Evolutionary conservation across 2,797 vertebrate genomes (phyloP).

Genomic region (Hemibagrus guttatus): DNA sequence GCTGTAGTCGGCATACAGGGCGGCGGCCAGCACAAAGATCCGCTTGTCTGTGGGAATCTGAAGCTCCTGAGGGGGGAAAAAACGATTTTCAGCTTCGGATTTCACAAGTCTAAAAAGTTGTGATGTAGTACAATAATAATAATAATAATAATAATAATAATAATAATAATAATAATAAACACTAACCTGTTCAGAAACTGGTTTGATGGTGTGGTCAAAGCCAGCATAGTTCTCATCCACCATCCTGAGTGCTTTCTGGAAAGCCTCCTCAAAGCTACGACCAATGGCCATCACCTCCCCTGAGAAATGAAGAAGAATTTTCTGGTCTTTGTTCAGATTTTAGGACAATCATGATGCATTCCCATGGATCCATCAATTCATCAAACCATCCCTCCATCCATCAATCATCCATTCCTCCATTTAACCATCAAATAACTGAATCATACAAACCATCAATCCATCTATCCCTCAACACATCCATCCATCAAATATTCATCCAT

Average conservation of each 20-base stretch:
- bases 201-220: conserved; percentile 92
- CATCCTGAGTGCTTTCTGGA: conserved; percentile 98
- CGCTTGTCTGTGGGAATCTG: conserved; percentile 94
- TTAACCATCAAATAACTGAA: too few species aligned
- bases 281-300: conserved; percentile 98
- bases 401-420: too few species aligned
- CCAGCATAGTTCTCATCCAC: conserved; percentile 97
- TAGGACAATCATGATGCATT: not conserved
- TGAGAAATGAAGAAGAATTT: conserved; percentile 48
- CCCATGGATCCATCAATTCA: not conserved
- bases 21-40: conserved; percentile 92
- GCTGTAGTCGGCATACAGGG: conserved; percentile 83
- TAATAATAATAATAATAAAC: not conserved
- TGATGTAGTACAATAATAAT: not conserved
- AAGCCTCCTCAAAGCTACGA: conserved; percentile 93
- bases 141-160: not conserved
- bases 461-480: too few species aligned
- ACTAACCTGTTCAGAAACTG: conserved; percentile 79
- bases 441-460: too few species aligned
- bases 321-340: not conserved
- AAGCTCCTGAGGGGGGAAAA: conserved; percentile 79
- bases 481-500: too few species aligned
- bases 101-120: not conserved
- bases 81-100: not conserved
- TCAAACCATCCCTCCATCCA: not conserved